Base-by-base conservation (phyloP, 2,113 vertebrate genomes). In the Hydrochoerus hydrochaeris region DNA sequence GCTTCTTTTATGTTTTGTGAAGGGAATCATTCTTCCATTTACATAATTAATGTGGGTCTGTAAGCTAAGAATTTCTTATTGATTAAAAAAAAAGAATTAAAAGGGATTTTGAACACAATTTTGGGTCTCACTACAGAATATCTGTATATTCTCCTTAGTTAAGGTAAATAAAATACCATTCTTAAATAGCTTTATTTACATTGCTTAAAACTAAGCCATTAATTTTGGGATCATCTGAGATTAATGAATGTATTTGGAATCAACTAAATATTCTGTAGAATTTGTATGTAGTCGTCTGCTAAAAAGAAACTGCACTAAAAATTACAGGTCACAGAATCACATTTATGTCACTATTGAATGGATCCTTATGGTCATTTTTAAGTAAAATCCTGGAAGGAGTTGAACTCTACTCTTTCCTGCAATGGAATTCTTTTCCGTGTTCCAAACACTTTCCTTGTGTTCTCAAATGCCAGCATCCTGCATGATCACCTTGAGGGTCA, bases 111-210 rank as follows among this genome's bases (percentile, higher is more conserved):
- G 32, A 73, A 58, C 30, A 62, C 16, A 90, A 2, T 92, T 91
- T 96, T 85, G 19, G 0, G 90, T 85, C 73, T 92, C 22, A 6
- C 44, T 85, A 38, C 60, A 89, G 38, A 91, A 84, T 44, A 38
- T 20, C 12, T 88, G 4, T 82, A 54, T 7, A 32, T 88, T 85
- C 89, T 75, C 69, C 63, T 91, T 17, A 58, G 20, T 62, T 52
- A 85, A 90, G 24, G 46, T 87, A 95, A 95, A 89, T 69, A 54
- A 92, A 97, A 88, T 87, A 22, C 11, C 13, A 46, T 63, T 85
- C 80, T 58, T 16, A 92, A 62, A 38, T 82, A 11, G 30, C 26
- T 86, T 81, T 91, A 38, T 85, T 80, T 58, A 38, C n/a, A 54
- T 81, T 95, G 52, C 60, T 49, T 35, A 10, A 52, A 69, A 60